A percentile compares a stretch with the other conserved stretches of the same genome.
phyloP scores from a whole-genome alignment of 1,140 invertebrate genomes.

The Penaeus vannamei region DNA sequence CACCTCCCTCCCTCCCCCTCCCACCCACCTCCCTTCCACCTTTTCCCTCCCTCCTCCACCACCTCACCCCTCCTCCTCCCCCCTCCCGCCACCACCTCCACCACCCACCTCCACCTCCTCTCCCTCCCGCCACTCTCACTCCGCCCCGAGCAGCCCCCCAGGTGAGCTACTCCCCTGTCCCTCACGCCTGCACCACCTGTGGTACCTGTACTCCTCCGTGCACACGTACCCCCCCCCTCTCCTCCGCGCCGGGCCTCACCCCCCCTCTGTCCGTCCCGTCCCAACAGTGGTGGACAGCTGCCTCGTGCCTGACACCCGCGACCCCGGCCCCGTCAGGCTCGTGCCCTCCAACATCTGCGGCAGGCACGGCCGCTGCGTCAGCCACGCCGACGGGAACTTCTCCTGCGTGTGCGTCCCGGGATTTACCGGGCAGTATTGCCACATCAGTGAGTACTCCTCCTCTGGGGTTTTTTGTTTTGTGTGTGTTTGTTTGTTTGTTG shows the following conservation, averaged over 20 bases:
- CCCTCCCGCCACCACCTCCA: not conserved
- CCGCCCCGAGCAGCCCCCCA: too few relatives aligned
- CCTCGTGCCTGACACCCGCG: slow-evolving; percentile 72
- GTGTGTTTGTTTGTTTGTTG: not conserved
- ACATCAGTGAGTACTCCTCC: slow-evolving; percentile 76
- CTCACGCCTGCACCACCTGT: slow-evolving; percentile 3
- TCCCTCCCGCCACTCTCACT: not conserved
- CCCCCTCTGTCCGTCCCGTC: not conserved
- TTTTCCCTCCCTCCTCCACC: not conserved
- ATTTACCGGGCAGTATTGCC: slow-evolving; percentile 88
- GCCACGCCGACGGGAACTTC: slow-evolving; percentile 80
- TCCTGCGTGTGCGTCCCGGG: slow-evolving; percentile 91
- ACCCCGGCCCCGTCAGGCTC: slow-evolving; percentile 68
- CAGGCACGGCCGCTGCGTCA: slow-evolving; percentile 84
- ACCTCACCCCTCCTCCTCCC: too few relatives aligned
- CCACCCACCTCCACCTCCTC: not conserved
- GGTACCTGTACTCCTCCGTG: not conserved
- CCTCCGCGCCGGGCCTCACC: not conserved
- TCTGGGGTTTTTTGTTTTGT: not conserved
- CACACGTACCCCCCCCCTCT: not conserved
- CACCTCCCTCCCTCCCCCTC: not conserved
- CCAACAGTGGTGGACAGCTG: slow-evolving; percentile 74
- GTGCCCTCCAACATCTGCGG: slow-evolving; percentile 76
- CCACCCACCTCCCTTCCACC: not conserved
- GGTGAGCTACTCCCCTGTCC: not conserved